Percentiles rank a stretch among this genome's conserved stretches.
These are phyloP conservation scores for Druon quercuslanigerum DNA, from an alignment of 1,140 invertebrate genomes.

Conservation along the genomic window DNA sequence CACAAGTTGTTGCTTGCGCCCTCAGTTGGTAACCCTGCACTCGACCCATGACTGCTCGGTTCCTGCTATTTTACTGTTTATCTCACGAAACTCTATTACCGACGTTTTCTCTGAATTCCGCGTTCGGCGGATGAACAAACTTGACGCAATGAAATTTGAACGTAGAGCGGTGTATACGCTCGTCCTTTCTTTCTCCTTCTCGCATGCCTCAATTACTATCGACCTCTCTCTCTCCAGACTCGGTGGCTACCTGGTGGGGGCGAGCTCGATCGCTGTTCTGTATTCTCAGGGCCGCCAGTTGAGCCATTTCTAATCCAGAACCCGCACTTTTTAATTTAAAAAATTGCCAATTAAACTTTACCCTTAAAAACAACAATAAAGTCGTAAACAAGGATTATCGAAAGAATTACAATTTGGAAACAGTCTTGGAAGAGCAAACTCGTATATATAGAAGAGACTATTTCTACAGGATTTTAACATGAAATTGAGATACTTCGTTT, in stretches of 20 bases:
- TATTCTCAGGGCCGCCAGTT: too few relatives aligned
- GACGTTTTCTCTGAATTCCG: conserved; percentile 68
- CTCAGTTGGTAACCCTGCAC: conserved; percentile 47
- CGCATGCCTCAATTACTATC: background rate
- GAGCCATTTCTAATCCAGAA: too few relatives aligned
- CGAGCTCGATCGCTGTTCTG: conserved; percentile 34
- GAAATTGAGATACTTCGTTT: too few relatives aligned
- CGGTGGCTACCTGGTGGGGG: conserved; percentile 31
- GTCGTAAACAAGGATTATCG: too few relatives aligned
- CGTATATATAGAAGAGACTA: too few relatives aligned
- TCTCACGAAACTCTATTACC: conserved; percentile 68
- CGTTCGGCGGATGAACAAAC: conserved; percentile 56
- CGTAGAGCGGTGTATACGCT: conserved; percentile 54
- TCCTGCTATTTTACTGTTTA: conserved; percentile 46
- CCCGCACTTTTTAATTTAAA: too few relatives aligned
- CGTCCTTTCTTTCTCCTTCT: conserved; percentile 35
- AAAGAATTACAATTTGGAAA: too few relatives aligned
- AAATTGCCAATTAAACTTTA: too few relatives aligned
- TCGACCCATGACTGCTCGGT: conserved; percentile 11
- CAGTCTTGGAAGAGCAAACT: too few relatives aligned
- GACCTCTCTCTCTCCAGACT: conserved; percentile 34
- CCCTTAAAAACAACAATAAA: too few relatives aligned
- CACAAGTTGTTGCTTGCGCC: conserved; percentile 33
- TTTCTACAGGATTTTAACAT: too few relatives aligned
- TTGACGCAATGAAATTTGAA: conserved; percentile 71